These are phyloP conservation scores for Amazona guildingii DNA, from an alignment of 2,113 vertebrate species.

Conservation along the genomic window DNA sequence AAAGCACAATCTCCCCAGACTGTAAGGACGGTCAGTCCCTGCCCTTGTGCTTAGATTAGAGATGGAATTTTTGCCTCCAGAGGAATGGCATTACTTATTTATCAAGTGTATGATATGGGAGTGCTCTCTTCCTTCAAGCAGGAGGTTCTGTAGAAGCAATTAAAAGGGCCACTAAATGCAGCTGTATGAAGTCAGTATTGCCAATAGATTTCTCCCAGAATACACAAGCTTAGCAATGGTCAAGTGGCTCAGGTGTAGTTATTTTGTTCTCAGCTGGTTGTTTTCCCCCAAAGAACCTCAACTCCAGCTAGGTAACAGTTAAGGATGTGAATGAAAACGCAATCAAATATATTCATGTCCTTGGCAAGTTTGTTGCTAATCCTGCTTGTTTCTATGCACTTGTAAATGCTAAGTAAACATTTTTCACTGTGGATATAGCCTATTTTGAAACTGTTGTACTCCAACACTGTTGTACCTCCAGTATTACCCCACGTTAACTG, in stretches of 20 bases:
- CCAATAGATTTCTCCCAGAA: neutral
- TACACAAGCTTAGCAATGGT: neutral
- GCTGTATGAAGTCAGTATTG: neutral
- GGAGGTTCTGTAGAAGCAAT: neutral
- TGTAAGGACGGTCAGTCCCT: neutral
- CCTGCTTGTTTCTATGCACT: neutral
- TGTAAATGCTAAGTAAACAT: neutral
- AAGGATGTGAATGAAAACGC: neutral
- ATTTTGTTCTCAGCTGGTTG: neutral
- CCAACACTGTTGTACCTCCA: neutral
- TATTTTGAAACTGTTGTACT: neutral
- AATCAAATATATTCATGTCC: neutral
- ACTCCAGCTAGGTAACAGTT: neutral
- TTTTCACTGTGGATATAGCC: neutral
- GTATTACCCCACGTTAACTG: neutral
- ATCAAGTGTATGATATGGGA: conserved; percentile 1
- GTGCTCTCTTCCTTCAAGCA: neutral
- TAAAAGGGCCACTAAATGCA: conserved; percentile 37
- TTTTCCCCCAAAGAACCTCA: neutral
- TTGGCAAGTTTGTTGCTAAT: conserved; percentile 42
- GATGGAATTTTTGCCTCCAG: conserved; percentile 20
- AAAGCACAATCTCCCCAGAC: neutral
- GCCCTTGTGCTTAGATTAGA: neutral
- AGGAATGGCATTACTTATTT: conserved; percentile 38
- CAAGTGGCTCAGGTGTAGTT: neutral